These are phyloP conservation scores for Talpa occidentalis DNA, from an alignment of 2,113 vertebrate genomes.

Conservation along the genomic window DNA sequence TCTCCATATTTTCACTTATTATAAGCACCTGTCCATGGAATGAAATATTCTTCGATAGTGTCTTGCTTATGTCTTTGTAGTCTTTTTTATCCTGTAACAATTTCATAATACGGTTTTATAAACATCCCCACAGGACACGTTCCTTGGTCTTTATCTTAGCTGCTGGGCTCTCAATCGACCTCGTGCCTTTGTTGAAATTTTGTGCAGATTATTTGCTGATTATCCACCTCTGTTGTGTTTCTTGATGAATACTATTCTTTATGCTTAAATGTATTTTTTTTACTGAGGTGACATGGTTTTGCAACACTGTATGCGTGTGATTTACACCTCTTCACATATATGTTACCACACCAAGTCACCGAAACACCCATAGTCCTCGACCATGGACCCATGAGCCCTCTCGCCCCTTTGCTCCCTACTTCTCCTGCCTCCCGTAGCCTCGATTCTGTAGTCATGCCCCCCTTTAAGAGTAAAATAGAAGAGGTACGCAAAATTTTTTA, in stretches of 20 bases:
- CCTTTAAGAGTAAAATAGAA: background rate
- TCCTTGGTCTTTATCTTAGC: background rate
- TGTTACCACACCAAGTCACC: no score
- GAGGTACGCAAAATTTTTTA: background rate
- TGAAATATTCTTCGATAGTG: background rate
- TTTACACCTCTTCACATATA: no score
- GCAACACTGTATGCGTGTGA: no score
- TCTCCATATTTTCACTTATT: background rate
- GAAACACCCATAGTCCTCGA: no score
- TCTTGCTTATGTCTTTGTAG: background rate
- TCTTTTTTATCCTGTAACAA: background rate
- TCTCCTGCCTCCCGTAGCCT: background rate
- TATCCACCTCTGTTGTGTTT: background rate
- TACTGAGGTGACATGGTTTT: no score
- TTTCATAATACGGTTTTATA: background rate
- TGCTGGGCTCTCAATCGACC: rapidly evolving
- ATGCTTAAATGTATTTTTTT: no score
- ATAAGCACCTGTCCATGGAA: background rate
- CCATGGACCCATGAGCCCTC: no score
- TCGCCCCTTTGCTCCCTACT: background rate
- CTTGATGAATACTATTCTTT: background rate
- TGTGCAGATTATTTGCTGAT: background rate
- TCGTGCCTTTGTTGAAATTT: background rate
- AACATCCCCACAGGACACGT: background rate
- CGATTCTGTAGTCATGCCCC: background rate